Conservation (phyloP, 2,113 vertebrate genomes). For the Gopherus flavomarginatus region DNA sequence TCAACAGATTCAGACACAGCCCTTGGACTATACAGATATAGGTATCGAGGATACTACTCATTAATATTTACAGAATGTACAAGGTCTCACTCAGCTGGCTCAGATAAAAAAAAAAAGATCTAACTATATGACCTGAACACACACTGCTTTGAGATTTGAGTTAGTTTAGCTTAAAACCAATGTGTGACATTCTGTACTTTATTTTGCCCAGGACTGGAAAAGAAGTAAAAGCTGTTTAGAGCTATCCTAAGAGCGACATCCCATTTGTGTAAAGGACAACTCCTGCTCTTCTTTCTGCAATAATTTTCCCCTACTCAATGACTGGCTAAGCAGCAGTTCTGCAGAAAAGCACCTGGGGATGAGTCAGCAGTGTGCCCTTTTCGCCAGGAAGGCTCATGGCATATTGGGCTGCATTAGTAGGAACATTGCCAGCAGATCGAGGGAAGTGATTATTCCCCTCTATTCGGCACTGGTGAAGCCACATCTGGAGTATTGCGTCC, state of each 20-base stretch:
- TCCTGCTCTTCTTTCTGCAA: neutral
- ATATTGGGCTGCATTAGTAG: too few species aligned
- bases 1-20: neutral
- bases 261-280: neutral
- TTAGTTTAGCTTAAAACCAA: neutral
- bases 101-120: neutral
- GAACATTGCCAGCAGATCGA: too few species aligned
- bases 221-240: neutral
- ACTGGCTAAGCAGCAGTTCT: too few species aligned
- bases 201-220: neutral
- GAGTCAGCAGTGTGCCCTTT: too few species aligned
- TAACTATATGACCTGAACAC: neutral
- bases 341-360: too few species aligned
- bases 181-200: neutral
- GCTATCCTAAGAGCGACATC: neutral
- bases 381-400: too few species aligned
- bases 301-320: neutral
- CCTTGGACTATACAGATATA: neutral
- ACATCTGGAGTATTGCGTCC: too few species aligned
- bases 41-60: neutral
- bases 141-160: neutral
- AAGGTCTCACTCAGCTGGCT: neutral
- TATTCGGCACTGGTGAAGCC: too few species aligned
- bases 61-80: neutral
- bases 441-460: too few species aligned